Percentiles rank a stretch among this genome's conserved stretches.
Conservation (phyloP, 2,888 invertebrate genomes). For the Panzeria rudis region DNA sequence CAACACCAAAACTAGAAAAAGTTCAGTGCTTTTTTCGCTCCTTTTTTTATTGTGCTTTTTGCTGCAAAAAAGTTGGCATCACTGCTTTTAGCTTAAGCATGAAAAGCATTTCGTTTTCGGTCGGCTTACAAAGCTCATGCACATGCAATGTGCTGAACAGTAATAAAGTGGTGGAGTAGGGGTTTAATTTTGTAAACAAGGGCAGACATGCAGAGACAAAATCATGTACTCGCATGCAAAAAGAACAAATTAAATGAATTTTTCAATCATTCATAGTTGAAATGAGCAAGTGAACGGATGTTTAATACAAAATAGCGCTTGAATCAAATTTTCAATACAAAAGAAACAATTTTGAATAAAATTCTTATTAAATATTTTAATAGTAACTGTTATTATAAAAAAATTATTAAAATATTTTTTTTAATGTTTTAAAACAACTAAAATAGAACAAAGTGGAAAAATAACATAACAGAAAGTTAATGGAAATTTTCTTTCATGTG, state of each 20-base stretch:
- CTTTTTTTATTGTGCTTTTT: too few relatives aligned
- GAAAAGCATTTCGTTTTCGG: slow-evolving; percentile 48
- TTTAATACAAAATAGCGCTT: slow-evolving; percentile 40
- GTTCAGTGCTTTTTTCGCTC: too few relatives aligned
- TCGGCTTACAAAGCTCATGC: slow-evolving; percentile 73
- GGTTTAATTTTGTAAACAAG: slow-evolving; percentile 19
- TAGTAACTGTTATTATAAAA: neutral
- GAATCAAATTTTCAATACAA: neutral
- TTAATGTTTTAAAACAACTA: neutral
- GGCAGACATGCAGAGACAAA: slow-evolving; percentile 56
- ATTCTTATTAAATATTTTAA: slow-evolving; percentile 9
- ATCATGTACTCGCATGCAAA: slow-evolving; percentile 48
- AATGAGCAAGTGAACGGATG: slow-evolving; percentile 76
- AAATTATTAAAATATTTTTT: neutral
- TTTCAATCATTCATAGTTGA: slow-evolving; percentile 73
- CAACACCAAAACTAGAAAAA: too few relatives aligned
- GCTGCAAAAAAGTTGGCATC: too few relatives aligned
- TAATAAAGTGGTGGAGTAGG: neutral
- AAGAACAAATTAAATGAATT: slow-evolving; percentile 5
- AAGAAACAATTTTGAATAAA: neutral
- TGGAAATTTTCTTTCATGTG: slow-evolving; percentile 25
- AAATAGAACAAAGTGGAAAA: slow-evolving; percentile 5
- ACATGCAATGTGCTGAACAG: slow-evolving; percentile 75
- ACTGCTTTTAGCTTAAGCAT: slow-evolving; percentile 1
- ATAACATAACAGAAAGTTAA: neutral